Evolutionary conservation across 2,797 vertebrate species (phyloP).

Genomic region (Sciaenops ocellatus): DNA sequence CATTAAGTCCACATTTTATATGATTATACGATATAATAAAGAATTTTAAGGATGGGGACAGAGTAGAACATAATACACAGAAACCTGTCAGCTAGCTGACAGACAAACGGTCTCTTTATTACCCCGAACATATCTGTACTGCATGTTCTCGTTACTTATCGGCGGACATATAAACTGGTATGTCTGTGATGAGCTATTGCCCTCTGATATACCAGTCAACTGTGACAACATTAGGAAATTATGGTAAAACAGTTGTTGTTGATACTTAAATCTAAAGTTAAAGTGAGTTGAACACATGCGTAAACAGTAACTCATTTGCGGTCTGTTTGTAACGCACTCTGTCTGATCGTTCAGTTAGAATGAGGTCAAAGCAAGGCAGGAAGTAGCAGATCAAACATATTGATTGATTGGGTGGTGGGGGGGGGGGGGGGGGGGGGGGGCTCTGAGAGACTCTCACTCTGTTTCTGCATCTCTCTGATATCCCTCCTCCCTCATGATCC

Average conservation of each 20-base stretch:
- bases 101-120: not conserved
- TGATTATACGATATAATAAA: no score
- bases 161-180: not conserved
- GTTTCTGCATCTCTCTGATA: slow-evolving; percentile 14
- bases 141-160: not conserved
- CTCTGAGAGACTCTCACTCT: slow-evolving; percentile 35
- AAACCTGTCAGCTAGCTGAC: no score
- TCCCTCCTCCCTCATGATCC: slow-evolving; percentile 33
- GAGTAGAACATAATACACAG: no score
- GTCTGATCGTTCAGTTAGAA: slow-evolving; percentile 57
- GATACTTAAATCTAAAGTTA: not conserved
- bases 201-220: not conserved
- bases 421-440: slow-evolving; percentile 58
- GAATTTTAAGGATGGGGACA: no score
- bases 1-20: no score
- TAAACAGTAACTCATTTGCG: not conserved
- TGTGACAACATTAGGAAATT: not conserved
- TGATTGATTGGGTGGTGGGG: slow-evolving; percentile 58
- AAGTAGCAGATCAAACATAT: slow-evolving; percentile 79
- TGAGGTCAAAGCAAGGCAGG: slow-evolving; percentile 72
- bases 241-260: no score
- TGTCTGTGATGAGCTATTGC: not conserved
- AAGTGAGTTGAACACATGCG: not conserved
- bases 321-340: slow-evolving; percentile 10
- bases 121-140: not conserved